Percentiles rank a stretch among this genome's conserved stretches.
Conservation (phyloP, 2,113 vertebrate genomes). For the Ptilonorhynchus violaceus region DNA sequence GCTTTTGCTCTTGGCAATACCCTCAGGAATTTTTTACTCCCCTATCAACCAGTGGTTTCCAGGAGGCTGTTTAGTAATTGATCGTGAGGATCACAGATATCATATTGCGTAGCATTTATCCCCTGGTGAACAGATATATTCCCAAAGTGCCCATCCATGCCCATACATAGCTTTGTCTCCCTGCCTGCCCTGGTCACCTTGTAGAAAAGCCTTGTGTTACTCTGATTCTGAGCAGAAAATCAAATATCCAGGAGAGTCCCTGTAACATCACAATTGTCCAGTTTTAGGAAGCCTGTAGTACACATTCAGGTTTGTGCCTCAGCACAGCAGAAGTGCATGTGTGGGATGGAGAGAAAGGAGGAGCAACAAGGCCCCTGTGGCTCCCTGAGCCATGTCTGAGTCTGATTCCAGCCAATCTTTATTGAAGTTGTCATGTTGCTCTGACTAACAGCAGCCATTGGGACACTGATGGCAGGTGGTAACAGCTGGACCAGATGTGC, state of each 20-base stretch:
- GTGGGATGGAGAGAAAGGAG: neutral
- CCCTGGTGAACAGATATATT: rapidly evolving
- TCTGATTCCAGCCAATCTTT: neutral
- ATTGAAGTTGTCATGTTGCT: neutral
- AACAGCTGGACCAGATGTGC: neutral
- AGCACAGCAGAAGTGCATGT: rapidly evolving
- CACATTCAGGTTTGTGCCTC: neutral
- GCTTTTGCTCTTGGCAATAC: neutral
- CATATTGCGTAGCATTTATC: rapidly evolving
- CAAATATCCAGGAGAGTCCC: neutral
- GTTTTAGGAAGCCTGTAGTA: neutral
- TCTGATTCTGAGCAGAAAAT: neutral
- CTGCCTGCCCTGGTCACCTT: neutral
- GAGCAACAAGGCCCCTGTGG: neutral
- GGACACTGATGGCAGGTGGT: neutral
- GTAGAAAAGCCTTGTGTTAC: neutral
- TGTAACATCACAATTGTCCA: neutral
- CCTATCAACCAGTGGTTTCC: neutral
- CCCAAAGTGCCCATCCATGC: neutral
- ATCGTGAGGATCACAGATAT: neutral
- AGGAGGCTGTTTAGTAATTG: neutral
- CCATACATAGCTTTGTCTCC: neutral
- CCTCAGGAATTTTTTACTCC: neutral
- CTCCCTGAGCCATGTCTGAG: neutral
- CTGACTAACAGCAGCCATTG: neutral